A percentile compares a stretch with the other conserved stretches of the same genome.
phyloP scores from a whole-genome alignment of 2,888 invertebrate species.

The Cylloceria caligata region DNA sequence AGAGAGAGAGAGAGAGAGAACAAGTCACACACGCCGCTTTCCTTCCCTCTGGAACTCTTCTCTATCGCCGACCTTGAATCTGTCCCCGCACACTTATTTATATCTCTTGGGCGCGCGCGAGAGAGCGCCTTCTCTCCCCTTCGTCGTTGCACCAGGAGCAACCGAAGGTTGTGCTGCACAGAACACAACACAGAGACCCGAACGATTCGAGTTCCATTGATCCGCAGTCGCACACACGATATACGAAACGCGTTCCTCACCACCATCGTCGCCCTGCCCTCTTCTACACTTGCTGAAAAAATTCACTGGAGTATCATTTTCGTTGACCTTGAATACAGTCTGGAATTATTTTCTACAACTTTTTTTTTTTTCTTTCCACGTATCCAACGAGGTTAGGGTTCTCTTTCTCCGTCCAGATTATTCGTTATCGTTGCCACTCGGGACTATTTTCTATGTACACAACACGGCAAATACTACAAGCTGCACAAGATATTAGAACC shows the following conservation, averaged over 20 bases:
- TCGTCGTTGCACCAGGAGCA: slow-evolving; percentile 35
- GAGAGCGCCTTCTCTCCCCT: slow-evolving; percentile 16
- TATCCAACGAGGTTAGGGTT: neutral
- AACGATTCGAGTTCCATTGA: slow-evolving; percentile 62
- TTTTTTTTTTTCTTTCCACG: slow-evolving; percentile 6
- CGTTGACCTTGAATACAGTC: slow-evolving; percentile 57
- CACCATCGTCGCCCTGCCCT: neutral
- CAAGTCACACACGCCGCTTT: slow-evolving; percentile 8
- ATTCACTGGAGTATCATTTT: slow-evolving; percentile 56
- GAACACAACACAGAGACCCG: slow-evolving; percentile 28
- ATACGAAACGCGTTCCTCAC: slow-evolving; percentile 16
- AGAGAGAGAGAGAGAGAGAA: slow-evolving; percentile 34
- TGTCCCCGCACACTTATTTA: slow-evolving; percentile 62
- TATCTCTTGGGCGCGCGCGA: slow-evolving; percentile 54
- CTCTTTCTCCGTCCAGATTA: neutral
- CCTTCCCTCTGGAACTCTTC: slow-evolving; percentile 61
- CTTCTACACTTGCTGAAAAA: slow-evolving; percentile 21
- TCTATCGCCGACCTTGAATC: slow-evolving; percentile 65
- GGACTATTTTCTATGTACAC: neutral
- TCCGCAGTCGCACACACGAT: slow-evolving; percentile 54
- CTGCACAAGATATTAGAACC: no score
- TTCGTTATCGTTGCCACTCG: neutral
- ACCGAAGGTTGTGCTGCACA: slow-evolving; percentile 20
- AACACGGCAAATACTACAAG: no score
- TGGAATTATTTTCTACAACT: neutral